Evolutionary conservation across 2,113 vertebrate species (phyloP), one percentile per base, ranked within the genome.

Genomic region (Coregonus clupeaformis): DNA sequence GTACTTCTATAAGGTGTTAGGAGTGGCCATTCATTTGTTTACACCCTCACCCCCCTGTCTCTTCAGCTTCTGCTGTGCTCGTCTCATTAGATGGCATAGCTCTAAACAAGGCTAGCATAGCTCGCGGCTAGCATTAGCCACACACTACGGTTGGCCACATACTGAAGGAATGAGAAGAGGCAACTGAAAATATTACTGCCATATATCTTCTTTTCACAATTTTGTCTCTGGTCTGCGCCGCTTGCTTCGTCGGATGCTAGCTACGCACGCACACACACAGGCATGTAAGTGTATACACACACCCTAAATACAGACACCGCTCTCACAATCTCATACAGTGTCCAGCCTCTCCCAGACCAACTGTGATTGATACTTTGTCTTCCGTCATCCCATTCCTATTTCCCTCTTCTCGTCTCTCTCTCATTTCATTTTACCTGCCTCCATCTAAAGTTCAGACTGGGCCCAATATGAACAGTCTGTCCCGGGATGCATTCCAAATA

Each of bases 61-160:
- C 63, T 27, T 4, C 24, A 9, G 7, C 25, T 25, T 22, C 25
- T 27, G 22, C 14, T 14, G 22, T 2, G 6, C n/a, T 7, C 24
- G 5, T 12, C 25, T 65, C 63, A 65, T 27, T 29, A 29, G 63
- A 29, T 14, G 24, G 6, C n/a, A 60, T 6, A 9, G n/a, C 63
- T 65, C 63, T 12, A 30, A 65, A 24, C 24, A 65, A 65, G 63
- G 63, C 25, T 13, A 14, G 63, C 9, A 25, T 11, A 14, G 60
- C 63, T n/a, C 24, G 25, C 63, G 24, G 63, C 63, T 65, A 65
- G 12, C 63, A 65, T 65, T 62, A 62, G n/a, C 22, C n/a, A 55
- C 20, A 55, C 52, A 55, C 14, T 11, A 25, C 60, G 9, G 60
- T 62, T n/a, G 9, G 60, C 13, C 14, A 18, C 52, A 18, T 12